Conservation (phyloP, 2,797 vertebrate genomes). For the Echiichthys vipera region DNA sequence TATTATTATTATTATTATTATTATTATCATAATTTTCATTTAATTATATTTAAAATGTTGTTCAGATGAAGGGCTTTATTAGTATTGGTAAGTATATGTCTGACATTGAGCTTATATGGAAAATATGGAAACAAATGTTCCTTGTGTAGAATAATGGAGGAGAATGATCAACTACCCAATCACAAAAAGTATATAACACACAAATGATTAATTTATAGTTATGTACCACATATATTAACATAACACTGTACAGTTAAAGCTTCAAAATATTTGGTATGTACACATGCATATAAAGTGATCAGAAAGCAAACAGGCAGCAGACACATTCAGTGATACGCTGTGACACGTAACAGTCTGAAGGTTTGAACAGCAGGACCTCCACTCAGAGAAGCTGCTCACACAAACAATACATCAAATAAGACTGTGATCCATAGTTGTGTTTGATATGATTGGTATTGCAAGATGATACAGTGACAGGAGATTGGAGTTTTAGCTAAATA, state of each 20-base stretch:
- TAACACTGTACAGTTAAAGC: conserved; percentile 69
- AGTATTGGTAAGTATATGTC: not conserved
- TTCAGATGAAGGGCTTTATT: not conserved
- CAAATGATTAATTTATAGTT: conserved; percentile 60
- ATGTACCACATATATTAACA: conserved; percentile 71
- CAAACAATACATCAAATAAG: not conserved
- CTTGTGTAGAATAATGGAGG: not conserved
- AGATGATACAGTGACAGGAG: not conserved
- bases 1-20: too few species aligned
- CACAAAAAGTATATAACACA: conserved; percentile 56
- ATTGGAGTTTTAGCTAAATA: conserved; percentile 5
- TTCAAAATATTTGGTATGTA: conserved; percentile 63
- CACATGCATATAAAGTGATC: conserved; percentile 74
- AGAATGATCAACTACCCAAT: not conserved
- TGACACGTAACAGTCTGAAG: conserved; percentile 71
- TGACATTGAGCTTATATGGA: not conserved
- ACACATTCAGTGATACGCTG: conserved; percentile 56
- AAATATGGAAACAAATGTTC: not conserved
- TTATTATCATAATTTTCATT: too few species aligned
- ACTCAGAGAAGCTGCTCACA: conserved; percentile 43
- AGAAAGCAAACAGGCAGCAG: conserved; percentile 63
- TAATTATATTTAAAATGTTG: not conserved
- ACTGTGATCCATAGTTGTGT: not conserved
- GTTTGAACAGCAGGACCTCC: conserved; percentile 37
- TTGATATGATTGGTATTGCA: not conserved